Conservation (phyloP, 2,113 vertebrate species). For the Tragulus kanchil region DNA sequence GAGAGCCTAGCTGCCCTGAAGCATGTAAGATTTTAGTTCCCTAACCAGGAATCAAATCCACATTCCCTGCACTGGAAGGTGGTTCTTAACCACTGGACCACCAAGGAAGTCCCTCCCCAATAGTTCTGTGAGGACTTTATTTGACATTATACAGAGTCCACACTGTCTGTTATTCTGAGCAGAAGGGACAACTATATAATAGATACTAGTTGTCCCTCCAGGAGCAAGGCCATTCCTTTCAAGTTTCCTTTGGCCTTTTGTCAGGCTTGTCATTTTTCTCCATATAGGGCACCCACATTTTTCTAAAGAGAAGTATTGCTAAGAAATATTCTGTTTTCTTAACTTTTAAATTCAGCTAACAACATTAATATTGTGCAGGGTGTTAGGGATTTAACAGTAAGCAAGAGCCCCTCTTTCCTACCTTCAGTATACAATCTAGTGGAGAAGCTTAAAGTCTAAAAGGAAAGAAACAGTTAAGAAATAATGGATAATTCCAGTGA, state of each 20-base stretch:
- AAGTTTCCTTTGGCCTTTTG: background rate
- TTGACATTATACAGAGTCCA: background rate
- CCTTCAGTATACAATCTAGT: background rate
- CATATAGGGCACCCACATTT: background rate
- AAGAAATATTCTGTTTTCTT: background rate
- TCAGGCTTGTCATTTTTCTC: background rate
- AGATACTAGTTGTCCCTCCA: background rate
- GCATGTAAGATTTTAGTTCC: no score
- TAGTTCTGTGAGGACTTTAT: background rate
- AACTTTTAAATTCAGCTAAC: background rate
- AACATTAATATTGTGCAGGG: background rate
- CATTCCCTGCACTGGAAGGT: no score
- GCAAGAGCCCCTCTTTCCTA: background rate
- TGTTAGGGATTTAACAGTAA: background rate
- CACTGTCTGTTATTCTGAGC: background rate
- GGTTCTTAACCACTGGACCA: no score
- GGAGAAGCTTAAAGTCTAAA: background rate
- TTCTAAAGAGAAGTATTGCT: constrained; percentile 7
- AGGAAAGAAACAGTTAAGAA: background rate
- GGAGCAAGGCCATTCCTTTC: background rate
- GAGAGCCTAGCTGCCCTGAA: no score
- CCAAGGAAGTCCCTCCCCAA: no score
- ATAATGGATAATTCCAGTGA: background rate
- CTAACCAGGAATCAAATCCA: no score
- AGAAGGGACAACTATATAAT: background rate